Evolutionary conservation across 2,113 vertebrate genomes (phyloP).

Genomic region (Bufo gargarizans): DNA sequence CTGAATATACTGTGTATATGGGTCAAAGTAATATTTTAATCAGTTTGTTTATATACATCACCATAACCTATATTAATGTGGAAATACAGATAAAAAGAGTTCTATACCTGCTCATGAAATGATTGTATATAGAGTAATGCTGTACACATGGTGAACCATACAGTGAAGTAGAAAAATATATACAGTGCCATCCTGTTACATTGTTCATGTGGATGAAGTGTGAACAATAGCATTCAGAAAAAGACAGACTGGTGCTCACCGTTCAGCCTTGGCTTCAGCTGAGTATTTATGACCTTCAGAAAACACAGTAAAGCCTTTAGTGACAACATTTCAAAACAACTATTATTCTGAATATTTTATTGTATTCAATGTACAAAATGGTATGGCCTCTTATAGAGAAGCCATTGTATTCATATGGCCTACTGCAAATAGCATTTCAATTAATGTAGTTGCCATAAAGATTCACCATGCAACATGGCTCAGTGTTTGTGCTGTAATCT

Average conservation of each 20-base stretch:
- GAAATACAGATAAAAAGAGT: background rate
- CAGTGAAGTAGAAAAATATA: background rate
- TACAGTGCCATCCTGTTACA: background rate
- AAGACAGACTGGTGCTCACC: slow-evolving; percentile 36
- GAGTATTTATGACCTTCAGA: slow-evolving; percentile 44
- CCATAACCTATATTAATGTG: background rate
- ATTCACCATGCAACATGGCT: background rate
- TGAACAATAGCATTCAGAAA: fast-evolving
- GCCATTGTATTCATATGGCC: background rate
- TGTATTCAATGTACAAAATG: slow-evolving; percentile 28
- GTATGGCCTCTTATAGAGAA: background rate
- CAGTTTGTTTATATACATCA: background rate
- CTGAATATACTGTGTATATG: fast-evolving
- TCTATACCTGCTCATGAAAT: background rate
- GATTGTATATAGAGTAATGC: background rate
- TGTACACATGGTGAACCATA: background rate
- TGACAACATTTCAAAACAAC: slow-evolving; percentile 26
- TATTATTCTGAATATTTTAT: slow-evolving; percentile 42
- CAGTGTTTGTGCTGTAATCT: background rate
- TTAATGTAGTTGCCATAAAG: background rate
- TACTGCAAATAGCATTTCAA: background rate
- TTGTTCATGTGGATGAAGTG: slow-evolving; percentile 16
- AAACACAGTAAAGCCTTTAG: slow-evolving; percentile 39
- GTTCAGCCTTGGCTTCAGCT: slow-evolving; percentile 34
- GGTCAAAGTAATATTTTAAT: background rate